Percentiles rank a stretch among this genome's conserved stretches.
Conservation (phyloP, 2,888 invertebrate genomes). For the Ditula angustiorana region DNA sequence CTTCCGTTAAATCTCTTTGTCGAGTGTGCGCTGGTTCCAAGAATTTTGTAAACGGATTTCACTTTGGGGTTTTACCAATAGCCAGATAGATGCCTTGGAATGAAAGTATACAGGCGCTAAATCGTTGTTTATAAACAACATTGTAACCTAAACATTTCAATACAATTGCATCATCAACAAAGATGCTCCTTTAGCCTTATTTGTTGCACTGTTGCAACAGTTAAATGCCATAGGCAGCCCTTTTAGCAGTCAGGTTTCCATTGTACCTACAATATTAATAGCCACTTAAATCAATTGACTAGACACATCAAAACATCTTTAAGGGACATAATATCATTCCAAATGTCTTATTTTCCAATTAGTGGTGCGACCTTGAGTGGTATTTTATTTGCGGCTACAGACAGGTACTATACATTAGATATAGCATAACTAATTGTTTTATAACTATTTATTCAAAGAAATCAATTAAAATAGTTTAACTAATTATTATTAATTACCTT, state of each 20-base stretch:
- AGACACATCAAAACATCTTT: slow-evolving; percentile 20
- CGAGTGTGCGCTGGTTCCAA: background rate
- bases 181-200: slow-evolving; percentile 39
- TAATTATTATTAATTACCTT: too few species aligned
- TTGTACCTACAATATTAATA: slow-evolving; percentile 1
- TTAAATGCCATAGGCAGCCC: slow-evolving; percentile 37
- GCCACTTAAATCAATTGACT: slow-evolving; percentile 15
- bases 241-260: slow-evolving; percentile 7
- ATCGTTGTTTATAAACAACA: slow-evolving; percentile 1
- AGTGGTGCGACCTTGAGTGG: slow-evolving; percentile 4
- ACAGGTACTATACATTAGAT: background rate
- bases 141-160: slow-evolving; percentile 22
- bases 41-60: background rate
- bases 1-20: background rate
- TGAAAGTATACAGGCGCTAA: background rate
- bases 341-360: slow-evolving; percentile 14
- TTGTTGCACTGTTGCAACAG: slow-evolving; percentile 22
- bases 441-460: too few species aligned
- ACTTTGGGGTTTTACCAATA: background rate
- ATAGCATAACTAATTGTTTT: too few species aligned
- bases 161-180: slow-evolving; percentile 34
- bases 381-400: slow-evolving; percentile 3
- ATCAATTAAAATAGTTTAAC: too few species aligned
- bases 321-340: slow-evolving; percentile 8
- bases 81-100: background rate